Conservation (phyloP, 2,888 invertebrate species). For the Ennomos fuscantarius region DNA sequence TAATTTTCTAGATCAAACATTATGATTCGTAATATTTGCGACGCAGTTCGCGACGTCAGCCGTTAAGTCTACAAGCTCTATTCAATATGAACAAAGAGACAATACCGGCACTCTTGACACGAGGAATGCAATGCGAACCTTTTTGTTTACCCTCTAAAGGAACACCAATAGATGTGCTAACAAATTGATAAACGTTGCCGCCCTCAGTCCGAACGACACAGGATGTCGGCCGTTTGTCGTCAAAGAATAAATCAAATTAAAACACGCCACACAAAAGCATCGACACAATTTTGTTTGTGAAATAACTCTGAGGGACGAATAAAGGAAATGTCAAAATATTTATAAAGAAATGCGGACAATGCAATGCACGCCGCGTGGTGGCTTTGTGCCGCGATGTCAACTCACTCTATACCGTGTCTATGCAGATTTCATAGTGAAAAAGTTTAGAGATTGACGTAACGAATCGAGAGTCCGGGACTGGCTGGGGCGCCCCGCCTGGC, state of each 20-base stretch:
- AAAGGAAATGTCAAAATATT: constrained; percentile 84
- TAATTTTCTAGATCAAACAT: constrained; percentile 31
- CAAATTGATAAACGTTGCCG: constrained; percentile 78
- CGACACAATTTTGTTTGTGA: constrained; percentile 78
- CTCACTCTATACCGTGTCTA: constrained; percentile 65
- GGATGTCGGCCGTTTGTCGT: constrained; percentile 77
- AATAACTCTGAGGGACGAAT: constrained; percentile 75
- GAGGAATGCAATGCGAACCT: constrained; percentile 60
- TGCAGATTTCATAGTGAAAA: constrained; percentile 78
- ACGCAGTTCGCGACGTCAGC: constrained; percentile 46
- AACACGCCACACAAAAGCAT: constrained; percentile 76
- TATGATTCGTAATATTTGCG: constrained; percentile 50
- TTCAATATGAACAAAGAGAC: constrained; percentile 46
- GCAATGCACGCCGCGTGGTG: constrained; percentile 66
- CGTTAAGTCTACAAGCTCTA: constrained; percentile 6
- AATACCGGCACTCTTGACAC: constrained; percentile 42
- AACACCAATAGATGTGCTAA: constrained; percentile 72
- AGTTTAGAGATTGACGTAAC: constrained; percentile 81
- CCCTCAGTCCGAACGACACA: constrained; percentile 57
- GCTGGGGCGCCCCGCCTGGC: constrained; percentile 74
- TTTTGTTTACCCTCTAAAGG: constrained; percentile 73
- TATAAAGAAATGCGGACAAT: constrained; percentile 82
- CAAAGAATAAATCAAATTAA: constrained; percentile 83
- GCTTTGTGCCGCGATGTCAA: constrained; percentile 78
- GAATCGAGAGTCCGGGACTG: constrained; percentile 63